Evolutionary conservation across 2,797 vertebrate species (phyloP).

Genomic region (Malacoraja senta): DNA sequence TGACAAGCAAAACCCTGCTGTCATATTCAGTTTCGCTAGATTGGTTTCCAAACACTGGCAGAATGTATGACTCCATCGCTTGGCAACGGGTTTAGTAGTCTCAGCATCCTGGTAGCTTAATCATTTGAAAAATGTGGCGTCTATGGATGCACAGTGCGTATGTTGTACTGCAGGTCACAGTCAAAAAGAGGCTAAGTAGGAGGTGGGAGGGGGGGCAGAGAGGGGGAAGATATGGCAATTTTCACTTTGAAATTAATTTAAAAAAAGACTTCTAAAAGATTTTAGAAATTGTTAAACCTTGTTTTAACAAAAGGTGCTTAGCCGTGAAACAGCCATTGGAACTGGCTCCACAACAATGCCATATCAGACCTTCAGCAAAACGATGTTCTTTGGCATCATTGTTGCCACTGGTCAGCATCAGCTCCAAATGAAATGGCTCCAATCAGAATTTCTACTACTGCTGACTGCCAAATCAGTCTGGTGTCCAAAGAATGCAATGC

Average conservation of each 20-base stretch:
- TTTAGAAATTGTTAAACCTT: neutral
- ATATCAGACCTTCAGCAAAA: neutral
- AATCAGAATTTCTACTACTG: neutral
- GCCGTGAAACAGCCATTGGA: neutral
- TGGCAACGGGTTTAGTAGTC: conserved; percentile 28
- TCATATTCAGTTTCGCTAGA: conserved; percentile 28
- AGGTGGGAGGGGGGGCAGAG: neutral
- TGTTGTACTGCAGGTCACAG: conserved; percentile 15
- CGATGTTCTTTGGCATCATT: neutral
- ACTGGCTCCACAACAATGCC: neutral
- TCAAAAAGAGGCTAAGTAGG: conserved; percentile 27
- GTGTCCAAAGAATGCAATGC: neutral
- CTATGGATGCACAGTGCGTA: conserved; percentile 25
- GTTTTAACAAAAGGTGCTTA: neutral
- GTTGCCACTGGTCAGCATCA: neutral
- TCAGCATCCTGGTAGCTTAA: conserved; percentile 35
- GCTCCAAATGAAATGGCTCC: neutral
- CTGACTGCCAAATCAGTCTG: neutral
- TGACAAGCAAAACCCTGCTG: conserved; percentile 38
- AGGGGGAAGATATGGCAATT: neutral
- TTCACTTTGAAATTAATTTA: neutral
- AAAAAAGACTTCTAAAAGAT: no score
- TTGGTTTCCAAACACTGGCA: conserved; percentile 1
- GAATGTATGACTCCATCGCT: conserved; percentile 24
- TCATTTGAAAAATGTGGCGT: conserved; percentile 37